Evolutionary conservation across 2,113 vertebrate genomes (phyloP).

Genomic region (Axis porcinus): DNA sequence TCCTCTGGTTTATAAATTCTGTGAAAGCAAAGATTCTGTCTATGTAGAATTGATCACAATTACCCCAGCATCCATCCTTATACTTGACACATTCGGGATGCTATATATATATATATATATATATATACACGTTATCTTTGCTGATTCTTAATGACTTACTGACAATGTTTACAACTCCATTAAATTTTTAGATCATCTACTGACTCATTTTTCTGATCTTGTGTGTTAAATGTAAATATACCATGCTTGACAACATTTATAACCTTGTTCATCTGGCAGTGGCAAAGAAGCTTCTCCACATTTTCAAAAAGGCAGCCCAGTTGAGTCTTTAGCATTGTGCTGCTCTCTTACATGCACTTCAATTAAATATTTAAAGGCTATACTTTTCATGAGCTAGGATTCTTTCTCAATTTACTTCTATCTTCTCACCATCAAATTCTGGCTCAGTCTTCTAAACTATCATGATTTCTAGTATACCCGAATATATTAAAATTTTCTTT

Average conservation of each 20-base stretch:
- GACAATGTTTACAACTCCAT: not conserved
- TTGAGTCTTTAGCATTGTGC: conserved; percentile 10
- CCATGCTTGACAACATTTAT: not conserved
- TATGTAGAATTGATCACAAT: not conserved
- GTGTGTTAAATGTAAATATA: not conserved
- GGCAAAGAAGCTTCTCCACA: not conserved
- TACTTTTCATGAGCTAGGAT: not conserved
- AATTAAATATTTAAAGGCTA: conserved; percentile 11
- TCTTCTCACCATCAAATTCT: conserved; percentile 37
- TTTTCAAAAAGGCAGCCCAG: conserved; percentile 8
- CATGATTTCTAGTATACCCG: not conserved
- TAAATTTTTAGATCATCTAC: not conserved
- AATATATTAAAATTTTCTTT: conserved; percentile 12
- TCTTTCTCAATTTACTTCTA: conserved; percentile 4
- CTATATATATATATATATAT: not conserved
- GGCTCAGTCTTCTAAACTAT: not conserved
- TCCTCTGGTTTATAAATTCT: not conserved
- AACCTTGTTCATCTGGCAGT: not conserved
- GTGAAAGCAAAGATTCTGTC: not conserved
- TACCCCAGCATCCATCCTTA: not conserved
- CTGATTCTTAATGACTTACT: not conserved
- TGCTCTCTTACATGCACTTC: not conserved
- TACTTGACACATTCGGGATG: not conserved
- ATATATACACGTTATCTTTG: not conserved
- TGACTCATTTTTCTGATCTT: not conserved